Evolutionary conservation across 1,140 invertebrate species (phyloP).

Genomic region (Stegodyphus mimosarum): DNA sequence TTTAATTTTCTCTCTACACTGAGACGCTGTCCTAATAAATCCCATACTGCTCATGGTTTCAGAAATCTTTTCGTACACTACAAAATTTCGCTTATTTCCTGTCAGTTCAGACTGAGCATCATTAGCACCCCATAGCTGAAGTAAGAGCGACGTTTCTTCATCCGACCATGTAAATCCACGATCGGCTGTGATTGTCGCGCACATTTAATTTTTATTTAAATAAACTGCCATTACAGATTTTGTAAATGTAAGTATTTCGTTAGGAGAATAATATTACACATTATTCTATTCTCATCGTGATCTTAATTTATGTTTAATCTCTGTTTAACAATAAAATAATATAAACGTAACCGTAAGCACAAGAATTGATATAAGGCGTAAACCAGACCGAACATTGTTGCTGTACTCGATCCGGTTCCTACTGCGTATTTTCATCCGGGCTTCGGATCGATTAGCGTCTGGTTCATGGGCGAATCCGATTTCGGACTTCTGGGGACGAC

Average conservation of each 20-base stretch:
- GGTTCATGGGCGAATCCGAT: slow-evolving; percentile 54
- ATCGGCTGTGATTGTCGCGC: slow-evolving; percentile 36
- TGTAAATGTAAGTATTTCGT: too few relatives aligned
- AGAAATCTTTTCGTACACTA: slow-evolving; percentile 49
- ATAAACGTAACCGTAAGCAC: neutral
- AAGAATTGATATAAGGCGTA: too few relatives aligned
- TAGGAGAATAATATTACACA: too few relatives aligned
- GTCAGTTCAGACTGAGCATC: slow-evolving; percentile 34
- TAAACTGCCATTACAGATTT: too few relatives aligned
- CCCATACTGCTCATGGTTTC: slow-evolving; percentile 41
- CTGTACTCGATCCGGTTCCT: slow-evolving; percentile 47
- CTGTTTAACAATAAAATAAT: too few relatives aligned
- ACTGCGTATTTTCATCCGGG: slow-evolving; percentile 35
- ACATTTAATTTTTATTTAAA: neutral
- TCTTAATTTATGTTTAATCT: too few relatives aligned
- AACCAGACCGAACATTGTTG: neutral
- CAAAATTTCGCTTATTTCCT: slow-evolving; percentile 42
- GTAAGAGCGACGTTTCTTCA: slow-evolving; percentile 38
- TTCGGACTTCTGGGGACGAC: slow-evolving; percentile 35
- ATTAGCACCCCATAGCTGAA: slow-evolving; percentile 32
- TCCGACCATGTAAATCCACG: slow-evolving; percentile 57
- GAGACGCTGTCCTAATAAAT: slow-evolving; percentile 41
- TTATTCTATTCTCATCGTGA: too few relatives aligned
- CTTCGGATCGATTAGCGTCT: slow-evolving; percentile 30
- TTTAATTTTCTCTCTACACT: slow-evolving; percentile 56